These are phyloP conservation scores for Cyclophora punctaria DNA, from an alignment of 2,888 invertebrate genomes.

Conservation along the genomic window DNA sequence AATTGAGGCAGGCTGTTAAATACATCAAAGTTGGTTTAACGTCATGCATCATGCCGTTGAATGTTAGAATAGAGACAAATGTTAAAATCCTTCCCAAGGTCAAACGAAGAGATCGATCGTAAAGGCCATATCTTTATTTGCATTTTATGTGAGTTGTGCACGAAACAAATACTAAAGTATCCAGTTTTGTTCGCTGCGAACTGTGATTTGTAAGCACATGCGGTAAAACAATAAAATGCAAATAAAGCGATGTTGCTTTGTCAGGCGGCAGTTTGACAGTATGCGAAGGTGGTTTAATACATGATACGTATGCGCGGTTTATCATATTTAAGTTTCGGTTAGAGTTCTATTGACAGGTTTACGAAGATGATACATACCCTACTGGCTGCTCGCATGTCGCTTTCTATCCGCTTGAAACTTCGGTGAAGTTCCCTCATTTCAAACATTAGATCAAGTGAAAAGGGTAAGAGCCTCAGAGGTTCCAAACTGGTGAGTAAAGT, in stretches of 20 bases:
- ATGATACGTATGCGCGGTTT: conserved; percentile 32
- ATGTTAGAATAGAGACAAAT: conserved; percentile 39
- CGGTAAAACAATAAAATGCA: conserved; percentile 72
- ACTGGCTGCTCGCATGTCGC: conserved; percentile 68
- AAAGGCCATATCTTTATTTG: conserved; percentile 58
- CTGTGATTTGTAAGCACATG: conserved; percentile 67
- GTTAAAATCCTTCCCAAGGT: conserved; percentile 37
- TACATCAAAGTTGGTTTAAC: conserved; percentile 63
- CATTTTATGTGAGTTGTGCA: conserved; percentile 74
- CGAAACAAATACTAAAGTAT: conserved; percentile 50
- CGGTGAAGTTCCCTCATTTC: conserved; percentile 85
- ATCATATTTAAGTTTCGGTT: conserved; percentile 23
- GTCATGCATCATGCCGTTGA: conserved; percentile 64
- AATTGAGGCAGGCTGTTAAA: conserved; percentile 74
- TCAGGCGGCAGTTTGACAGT: conserved; percentile 42
- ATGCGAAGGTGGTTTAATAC: conserved; percentile 41
- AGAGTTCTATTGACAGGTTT: conserved; percentile 4
- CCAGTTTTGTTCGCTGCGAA: conserved; percentile 48
- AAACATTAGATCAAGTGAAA: conserved; percentile 87
- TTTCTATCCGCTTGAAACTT: conserved; percentile 82
- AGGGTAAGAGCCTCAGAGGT: conserved; percentile 85
- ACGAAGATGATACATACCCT: conserved; percentile 45
- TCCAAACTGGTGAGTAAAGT: conserved; percentile 85
- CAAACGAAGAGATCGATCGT: conserved; percentile 34
- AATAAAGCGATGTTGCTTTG: conserved; percentile 64